Conservation (phyloP, 2,888 invertebrate species). For the Protonemura montana region DNA sequence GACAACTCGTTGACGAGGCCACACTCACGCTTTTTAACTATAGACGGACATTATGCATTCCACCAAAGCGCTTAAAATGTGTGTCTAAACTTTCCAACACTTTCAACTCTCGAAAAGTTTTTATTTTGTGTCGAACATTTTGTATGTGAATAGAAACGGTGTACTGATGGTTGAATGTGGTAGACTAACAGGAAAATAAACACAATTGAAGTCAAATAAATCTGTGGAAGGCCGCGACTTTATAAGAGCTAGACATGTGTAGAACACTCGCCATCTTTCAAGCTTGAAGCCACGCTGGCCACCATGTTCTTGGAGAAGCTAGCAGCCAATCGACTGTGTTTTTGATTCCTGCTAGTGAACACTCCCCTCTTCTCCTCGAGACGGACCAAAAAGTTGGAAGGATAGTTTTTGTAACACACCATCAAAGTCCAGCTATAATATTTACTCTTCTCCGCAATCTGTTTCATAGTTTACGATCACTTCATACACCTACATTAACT, state of each 20-base stretch:
- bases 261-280: neutral
- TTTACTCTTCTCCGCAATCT: neutral
- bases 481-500: neutral
- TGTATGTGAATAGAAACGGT: neutral
- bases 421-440: neutral
- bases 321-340: neutral
- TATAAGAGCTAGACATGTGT: neutral
- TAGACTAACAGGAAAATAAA: neutral
- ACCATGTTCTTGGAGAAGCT: neutral
- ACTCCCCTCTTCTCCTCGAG: neutral
- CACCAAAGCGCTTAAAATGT: neutral
- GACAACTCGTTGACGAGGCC: no score
- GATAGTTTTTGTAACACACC: neutral
- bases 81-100: neutral
- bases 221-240: neutral
- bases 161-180: neutral
- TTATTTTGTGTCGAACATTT: neutral
- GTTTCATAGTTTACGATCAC: neutral
- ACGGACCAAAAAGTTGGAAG: neutral
- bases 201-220: neutral
- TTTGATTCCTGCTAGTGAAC: neutral
- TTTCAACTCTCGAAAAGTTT: neutral
- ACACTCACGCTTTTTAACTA: neutral
- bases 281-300: neutral
- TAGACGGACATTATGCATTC: neutral